A percentile compares a stretch with the other conserved stretches of the same genome.
Conservation (phyloP, 2,113 vertebrate species). For the Tyto alba region DNA sequence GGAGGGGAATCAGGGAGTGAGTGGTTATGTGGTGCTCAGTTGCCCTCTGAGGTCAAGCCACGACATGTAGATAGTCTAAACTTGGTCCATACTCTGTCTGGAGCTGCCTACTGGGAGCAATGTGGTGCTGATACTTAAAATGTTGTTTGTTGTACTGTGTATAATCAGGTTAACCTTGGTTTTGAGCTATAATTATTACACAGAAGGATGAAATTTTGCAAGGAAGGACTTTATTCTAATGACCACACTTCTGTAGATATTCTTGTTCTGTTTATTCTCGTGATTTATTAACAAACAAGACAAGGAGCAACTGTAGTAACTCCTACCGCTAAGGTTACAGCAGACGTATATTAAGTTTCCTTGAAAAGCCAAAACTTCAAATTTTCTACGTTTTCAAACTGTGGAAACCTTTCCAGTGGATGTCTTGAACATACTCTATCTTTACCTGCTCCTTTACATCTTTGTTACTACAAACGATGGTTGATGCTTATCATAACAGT, state of each 20-base stretch:
- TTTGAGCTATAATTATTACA: conserved; percentile 53
- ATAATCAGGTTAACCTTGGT: conserved; percentile 42
- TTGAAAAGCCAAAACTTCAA: neutral
- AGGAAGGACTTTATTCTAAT: conserved; percentile 25
- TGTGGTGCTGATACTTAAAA: neutral
- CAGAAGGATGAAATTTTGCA: conserved; percentile 34
- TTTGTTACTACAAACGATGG: neutral
- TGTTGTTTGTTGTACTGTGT: conserved; percentile 25
- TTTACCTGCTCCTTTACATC: neutral
- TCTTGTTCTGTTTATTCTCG: neutral
- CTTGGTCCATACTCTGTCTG: neutral
- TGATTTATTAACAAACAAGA: conserved; percentile 44
- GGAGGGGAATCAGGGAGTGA: too few relatives aligned
- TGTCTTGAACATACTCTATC: neutral
- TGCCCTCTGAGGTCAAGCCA: too few relatives aligned
- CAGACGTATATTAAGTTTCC: neutral
- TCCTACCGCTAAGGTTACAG: neutral
- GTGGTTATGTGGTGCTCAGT: too few relatives aligned
- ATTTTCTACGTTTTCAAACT: neutral
- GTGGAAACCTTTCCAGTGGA: neutral
- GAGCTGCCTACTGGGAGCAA: neutral
- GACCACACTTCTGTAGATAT: conserved; percentile 28
- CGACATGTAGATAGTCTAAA: neutral
- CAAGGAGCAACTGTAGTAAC: neutral
- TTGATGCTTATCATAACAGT: accelerated